Evolutionary conservation across 2,888 invertebrate genomes (phyloP), one percentile per base, ranked within the genome.

Genomic region (Eretmocerus hayati): DNA sequence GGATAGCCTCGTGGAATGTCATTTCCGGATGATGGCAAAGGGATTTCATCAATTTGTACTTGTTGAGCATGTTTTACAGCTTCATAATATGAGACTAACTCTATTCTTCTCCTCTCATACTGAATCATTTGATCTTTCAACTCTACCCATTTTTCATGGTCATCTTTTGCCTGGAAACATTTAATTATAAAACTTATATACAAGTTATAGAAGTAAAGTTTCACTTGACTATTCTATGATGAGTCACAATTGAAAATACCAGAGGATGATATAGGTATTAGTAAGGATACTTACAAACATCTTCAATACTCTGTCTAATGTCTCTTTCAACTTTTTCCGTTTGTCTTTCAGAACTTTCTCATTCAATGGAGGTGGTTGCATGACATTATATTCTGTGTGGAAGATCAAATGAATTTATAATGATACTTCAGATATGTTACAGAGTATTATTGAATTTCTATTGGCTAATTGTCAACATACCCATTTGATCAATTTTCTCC

Each of bases 401-500:
- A 37, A 21, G 4, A 18, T 37, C 2, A 13, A 11, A 2, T 37
- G 8, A 21, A 8, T n/a, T n/a, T 6, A 33, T n/a, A 33, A 33
- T 33, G 15, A n/a, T 9, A 11, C 5, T 9, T 33, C 15, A 6
- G n/a, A 33, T n/a, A 9, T 33, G 5, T n/a, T 19, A 11, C n/a
- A 37, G 2, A 30, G 13, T 30, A 13, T 37, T 5, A 9, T 9
- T 13, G 20, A 20, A 37, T 37, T 8, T 20, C 21, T n/a, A 3
- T 20, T 3, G 18, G 21, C n/a, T 15, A 26, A 26, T 13, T 26
- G 20, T 30, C 20, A 42, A 50, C 56, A 62, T 75, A 93, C 94
- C 95, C 92, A 96, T 95, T 79, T 94, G 90, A 78, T 97, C 97
- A 65, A 97, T 92, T 74, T 93, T 90, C 68, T 96, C 94, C 79